Evolutionary conservation across 2,888 invertebrate genomes (phyloP), one percentile per base, ranked within the genome.

Genomic region (Campoletis raptor): DNA sequence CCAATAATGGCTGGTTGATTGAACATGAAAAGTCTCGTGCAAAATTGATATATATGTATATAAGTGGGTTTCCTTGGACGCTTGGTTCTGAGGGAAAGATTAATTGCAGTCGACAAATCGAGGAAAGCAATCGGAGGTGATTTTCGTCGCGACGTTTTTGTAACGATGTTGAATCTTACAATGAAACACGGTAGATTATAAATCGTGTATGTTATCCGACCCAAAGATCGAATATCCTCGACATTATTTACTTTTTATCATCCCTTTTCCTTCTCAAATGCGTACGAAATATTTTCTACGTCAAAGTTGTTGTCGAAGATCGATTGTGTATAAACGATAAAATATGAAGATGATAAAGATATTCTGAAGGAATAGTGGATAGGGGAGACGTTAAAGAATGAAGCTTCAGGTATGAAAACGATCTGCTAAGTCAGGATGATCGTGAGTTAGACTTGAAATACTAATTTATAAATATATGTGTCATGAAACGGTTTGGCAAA

Each of bases 61-160:
- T 70, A 81, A 76, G 61, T 52, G 42, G 21, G 42, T 57, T 70
- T 80, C 45, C 48, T 36, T 61, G 40, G 21, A 42, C 24, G 78
- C 85, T 85, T 76, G 45, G 42, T 80, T 66, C 69, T 57, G 37
- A 67, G 84, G 81, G 85, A 61, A 74, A 74, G 81, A 88, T 89
- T 88, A 89, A 89, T 87, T 83, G 85, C 70, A 40, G 80, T 73
- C 85, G 87, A 89, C 87, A 88, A 88, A 88, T 89, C 86, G 87
- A 81, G 88, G 61, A 52, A 64, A 77, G 73, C 84, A 84, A 89
- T 87, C 82, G 81, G 74, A 81, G 64, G 76, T 81, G 81, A 84
- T 86, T 84, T 84, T 81, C 78, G 69, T 78, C 61, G 78, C 37
- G 67, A 57, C 15, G 42, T 21, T 57, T 70, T 80, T 37, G 67